A percentile compares a stretch with the other conserved stretches of the same genome.
These are phyloP conservation scores for Rhyacichthys aspro DNA, from an alignment of 2,797 vertebrate species.

Conservation along the genomic window DNA sequence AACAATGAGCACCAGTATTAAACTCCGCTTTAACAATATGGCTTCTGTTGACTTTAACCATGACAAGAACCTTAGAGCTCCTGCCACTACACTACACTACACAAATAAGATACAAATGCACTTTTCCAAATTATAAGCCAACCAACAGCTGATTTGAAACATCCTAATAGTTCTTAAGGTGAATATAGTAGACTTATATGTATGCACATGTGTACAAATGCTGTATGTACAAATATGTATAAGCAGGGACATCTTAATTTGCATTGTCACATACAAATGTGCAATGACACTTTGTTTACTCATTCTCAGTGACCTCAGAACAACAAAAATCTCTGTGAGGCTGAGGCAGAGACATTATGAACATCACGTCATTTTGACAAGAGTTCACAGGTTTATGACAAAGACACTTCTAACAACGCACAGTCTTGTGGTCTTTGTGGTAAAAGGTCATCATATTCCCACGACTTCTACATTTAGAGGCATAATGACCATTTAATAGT, in stretches of 20 bases:
- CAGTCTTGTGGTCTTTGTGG: constrained; percentile 11
- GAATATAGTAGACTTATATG: no score
- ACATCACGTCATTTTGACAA: constrained; percentile 4
- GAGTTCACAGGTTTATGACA: not conserved
- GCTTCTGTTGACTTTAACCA: not conserved
- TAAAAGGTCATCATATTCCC: not conserved
- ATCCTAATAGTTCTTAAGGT: no score
- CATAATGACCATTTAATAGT: constrained; percentile 3
- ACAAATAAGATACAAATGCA: not conserved
- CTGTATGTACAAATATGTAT: not conserved
- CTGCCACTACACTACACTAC: not conserved
- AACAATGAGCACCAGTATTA: not conserved
- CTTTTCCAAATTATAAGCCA: no score
- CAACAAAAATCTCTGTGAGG: constrained; percentile 3
- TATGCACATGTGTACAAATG: not conserved
- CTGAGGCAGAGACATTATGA: constrained; percentile 5
- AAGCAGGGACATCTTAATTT: no score
- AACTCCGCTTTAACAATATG: constrained; percentile 5
- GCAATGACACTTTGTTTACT: not conserved
- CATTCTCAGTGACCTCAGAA: not conserved
- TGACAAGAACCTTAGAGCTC: not conserved
- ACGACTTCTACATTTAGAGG: not conserved
- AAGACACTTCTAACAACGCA: not conserved
- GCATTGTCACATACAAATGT: not conserved
- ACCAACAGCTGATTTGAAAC: no score